Evolutionary conservation across 2,888 invertebrate genomes (phyloP).

Genomic region (Orchesellides sinensis): DNA sequence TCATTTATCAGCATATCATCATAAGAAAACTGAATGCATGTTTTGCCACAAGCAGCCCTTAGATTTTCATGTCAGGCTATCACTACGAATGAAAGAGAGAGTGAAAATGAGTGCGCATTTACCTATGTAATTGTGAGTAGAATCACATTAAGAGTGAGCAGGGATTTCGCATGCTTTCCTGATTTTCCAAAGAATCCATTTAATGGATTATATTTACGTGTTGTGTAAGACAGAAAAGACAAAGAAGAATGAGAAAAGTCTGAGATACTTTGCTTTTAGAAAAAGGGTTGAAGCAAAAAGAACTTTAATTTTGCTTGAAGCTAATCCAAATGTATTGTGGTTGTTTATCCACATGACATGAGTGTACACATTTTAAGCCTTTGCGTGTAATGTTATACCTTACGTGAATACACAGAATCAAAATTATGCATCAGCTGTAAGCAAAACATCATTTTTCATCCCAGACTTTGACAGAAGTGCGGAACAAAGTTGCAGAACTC

Average conservation of each 20-base stretch:
- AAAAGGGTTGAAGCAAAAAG: slow-evolving; percentile 61
- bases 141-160: slow-evolving; percentile 58
- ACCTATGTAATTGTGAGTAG: slow-evolving; percentile 63
- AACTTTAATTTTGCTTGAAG: slow-evolving; percentile 61
- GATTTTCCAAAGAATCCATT: slow-evolving; percentile 63
- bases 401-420: too few species aligned
- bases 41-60: neutral
- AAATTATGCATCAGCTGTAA: too few species aligned
- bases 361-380: slow-evolving; percentile 52
- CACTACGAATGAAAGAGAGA: slow-evolving; percentile 19
- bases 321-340: slow-evolving; percentile 63
- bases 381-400: too few species aligned
- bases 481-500: slow-evolving; percentile 23
- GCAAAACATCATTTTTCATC: slow-evolving; percentile 64
- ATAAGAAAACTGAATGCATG: neutral
- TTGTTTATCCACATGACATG: slow-evolving; percentile 61
- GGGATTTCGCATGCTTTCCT: slow-evolving; percentile 61
- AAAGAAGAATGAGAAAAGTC: slow-evolving; percentile 64
- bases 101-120: slow-evolving; percentile 59
- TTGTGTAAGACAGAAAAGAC: slow-evolving; percentile 58
- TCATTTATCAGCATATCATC: neutral
- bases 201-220: slow-evolving; percentile 67
- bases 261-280: slow-evolving; percentile 36
- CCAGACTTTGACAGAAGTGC: slow-evolving; percentile 56
- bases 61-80: neutral